Evolutionary conservation across 2,888 invertebrate genomes (phyloP).

Genomic region (Pristionchus exspectatus): DNA sequence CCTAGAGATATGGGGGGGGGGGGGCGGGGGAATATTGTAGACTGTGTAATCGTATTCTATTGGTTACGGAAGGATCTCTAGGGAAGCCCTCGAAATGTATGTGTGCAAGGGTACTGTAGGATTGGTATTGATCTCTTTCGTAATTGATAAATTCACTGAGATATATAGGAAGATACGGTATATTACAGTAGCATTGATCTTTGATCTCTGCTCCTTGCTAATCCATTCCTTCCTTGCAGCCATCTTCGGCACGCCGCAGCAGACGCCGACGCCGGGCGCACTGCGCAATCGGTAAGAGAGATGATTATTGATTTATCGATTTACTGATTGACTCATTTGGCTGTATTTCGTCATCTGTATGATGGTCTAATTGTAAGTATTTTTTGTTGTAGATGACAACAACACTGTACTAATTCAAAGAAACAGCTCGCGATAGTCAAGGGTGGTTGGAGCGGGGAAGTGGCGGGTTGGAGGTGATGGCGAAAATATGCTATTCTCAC

Average conservation of each 20-base stretch:
- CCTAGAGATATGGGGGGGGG: too few relatives aligned
- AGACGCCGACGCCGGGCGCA: slow-evolving; percentile 11
- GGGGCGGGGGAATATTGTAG: too few relatives aligned
- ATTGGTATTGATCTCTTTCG: background rate
- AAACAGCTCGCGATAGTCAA: background rate
- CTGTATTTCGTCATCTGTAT: too few relatives aligned
- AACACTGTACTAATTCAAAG: background rate
- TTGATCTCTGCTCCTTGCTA: background rate
- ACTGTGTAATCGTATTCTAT: too few relatives aligned
- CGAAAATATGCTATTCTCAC: too few relatives aligned
- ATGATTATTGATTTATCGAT: background rate
- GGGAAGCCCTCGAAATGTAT: background rate
- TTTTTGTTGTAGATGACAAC: background rate
- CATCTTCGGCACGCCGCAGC: slow-evolving; percentile 50
- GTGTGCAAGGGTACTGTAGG: background rate
- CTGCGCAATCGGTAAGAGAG: background rate
- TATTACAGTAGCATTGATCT: background rate
- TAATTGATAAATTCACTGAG: too few relatives aligned
- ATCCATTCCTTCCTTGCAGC: background rate
- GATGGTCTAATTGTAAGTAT: too few relatives aligned
- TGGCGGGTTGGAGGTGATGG: background rate
- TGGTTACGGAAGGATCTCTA: background rate
- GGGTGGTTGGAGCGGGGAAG: background rate
- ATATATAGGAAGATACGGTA: too few relatives aligned
- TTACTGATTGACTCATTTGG: background rate